Conservation (phyloP, 2,797 vertebrate genomes). For the Loris lydekkerianus region DNA sequence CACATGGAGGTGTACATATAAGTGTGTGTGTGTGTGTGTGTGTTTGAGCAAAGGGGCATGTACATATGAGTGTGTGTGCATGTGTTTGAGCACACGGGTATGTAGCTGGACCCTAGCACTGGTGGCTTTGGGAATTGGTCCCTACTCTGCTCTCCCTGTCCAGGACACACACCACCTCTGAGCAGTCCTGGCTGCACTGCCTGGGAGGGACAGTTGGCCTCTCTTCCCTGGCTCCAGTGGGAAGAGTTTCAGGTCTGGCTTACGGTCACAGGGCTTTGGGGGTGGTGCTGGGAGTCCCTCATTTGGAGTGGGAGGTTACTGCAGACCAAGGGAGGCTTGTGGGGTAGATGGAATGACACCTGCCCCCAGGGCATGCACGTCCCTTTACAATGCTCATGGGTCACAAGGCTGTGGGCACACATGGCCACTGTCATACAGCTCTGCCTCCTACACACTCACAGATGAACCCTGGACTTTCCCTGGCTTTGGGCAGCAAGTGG, state of each 20-base stretch:
- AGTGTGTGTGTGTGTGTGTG: not conserved
- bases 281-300: not conserved
- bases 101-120: not conserved
- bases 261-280: not conserved
- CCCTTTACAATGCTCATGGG: fast-evolving
- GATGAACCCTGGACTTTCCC: not conserved
- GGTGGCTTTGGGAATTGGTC: not conserved
- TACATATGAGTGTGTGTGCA: not conserved
- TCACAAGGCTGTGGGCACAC: not conserved
- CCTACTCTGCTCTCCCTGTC: not conserved
- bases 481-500: not conserved
- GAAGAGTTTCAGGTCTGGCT: not conserved
- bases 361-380: fast-evolving
- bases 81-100: too few species aligned
- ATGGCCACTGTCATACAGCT: too few species aligned
- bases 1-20: not conserved
- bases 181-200: not conserved
- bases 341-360: too few species aligned
- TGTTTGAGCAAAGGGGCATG: fast-evolving
- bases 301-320: not conserved
- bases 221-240: not conserved
- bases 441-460: not conserved
- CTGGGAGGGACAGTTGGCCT: fast-evolving
- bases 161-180: fast-evolving
- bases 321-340: not conserved